Conservation (phyloP, 2,888 invertebrate genomes). For the Seira musarum region DNA sequence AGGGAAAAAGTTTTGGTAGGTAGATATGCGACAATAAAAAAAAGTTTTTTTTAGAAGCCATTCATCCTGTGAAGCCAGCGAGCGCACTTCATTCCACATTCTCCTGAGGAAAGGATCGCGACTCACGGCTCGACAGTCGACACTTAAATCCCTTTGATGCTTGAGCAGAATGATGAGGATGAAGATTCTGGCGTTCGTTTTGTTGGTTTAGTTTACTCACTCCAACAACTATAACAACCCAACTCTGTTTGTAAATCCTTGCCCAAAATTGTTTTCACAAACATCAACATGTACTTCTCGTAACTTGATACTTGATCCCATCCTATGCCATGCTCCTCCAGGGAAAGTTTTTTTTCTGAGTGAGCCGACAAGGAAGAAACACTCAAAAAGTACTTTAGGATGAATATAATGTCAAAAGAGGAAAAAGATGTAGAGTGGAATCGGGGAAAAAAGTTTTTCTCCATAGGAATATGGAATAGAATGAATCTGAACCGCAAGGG, state of each 20-base stretch:
- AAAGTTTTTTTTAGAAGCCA: no score
- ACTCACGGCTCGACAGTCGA: slow-evolving; percentile 16
- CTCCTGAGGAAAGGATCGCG: slow-evolving; percentile 35
- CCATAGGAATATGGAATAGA: slow-evolving; percentile 1
- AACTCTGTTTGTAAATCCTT: background rate
- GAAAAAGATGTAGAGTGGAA: slow-evolving; percentile 20
- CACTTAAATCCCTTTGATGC: slow-evolving; percentile 53
- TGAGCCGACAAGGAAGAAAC: no score
- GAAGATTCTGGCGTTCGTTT: no score
- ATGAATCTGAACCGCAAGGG: slow-evolving; percentile 44
- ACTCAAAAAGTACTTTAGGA: no score
- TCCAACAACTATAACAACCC: background rate
- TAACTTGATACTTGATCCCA: slow-evolving; percentile 46
- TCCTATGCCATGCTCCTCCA: no score
- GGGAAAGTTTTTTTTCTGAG: background rate
- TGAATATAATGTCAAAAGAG: no score
- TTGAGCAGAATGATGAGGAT: background rate
- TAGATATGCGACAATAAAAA: no score
- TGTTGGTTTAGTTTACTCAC: no score
- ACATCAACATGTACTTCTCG: slow-evolving; percentile 17
- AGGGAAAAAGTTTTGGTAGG: no score
- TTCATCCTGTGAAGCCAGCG: no score
- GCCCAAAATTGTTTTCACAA: slow-evolving; percentile 25
- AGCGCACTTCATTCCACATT: slow-evolving; percentile 50
- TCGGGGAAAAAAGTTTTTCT: slow-evolving; percentile 10